Evolutionary conservation across 2,797 vertebrate species (phyloP).

Genomic region (Tragelaphus oryx): DNA sequence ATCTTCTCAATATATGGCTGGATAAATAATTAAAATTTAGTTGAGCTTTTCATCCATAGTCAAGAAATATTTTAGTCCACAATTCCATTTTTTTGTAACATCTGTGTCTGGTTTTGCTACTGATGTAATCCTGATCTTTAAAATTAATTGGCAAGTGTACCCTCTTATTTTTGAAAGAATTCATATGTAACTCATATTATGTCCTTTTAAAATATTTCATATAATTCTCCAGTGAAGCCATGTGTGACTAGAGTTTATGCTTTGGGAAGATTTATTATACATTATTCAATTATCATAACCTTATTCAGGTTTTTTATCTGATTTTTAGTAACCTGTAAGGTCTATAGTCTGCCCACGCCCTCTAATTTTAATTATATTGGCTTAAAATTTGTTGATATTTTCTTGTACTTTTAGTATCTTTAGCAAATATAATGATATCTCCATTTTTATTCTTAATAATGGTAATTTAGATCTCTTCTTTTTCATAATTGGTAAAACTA

Average conservation of each 20-base stretch:
- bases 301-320: neutral
- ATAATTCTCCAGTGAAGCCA: neutral
- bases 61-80: neutral
- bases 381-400: neutral
- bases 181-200: neutral
- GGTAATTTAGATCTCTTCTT: neutral
- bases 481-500: neutral
- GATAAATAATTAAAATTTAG: neutral
- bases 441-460: neutral
- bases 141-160: neutral
- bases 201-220: neutral
- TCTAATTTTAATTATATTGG: neutral
- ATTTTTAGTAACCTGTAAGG: neutral
- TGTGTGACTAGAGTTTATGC: neutral
- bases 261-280: neutral
- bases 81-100: neutral
- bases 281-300: neutral
- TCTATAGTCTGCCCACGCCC: neutral
- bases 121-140: neutral
- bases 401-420: neutral
- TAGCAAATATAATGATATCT: neutral
- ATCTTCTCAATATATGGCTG: neutral
- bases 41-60: neutral
- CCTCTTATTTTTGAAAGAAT: neutral
- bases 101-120: neutral